Evolutionary conservation across 2,888 invertebrate species (phyloP).

Genomic region (Tineola bisselliella): DNA sequence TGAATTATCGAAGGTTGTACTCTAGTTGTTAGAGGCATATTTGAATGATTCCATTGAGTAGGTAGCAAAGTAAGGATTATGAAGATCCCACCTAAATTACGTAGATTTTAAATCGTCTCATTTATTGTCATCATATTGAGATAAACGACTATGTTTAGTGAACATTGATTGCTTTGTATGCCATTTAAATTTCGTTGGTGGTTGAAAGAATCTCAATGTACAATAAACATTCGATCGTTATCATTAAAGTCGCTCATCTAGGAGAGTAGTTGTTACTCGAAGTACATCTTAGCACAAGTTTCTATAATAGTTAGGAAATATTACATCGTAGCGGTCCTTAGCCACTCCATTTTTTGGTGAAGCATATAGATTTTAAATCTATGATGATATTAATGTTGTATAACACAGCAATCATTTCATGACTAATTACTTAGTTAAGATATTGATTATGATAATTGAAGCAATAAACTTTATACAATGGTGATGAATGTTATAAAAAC

Average conservation of each 20-base stretch:
- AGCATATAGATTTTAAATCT: not conserved
- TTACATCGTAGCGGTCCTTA: conserved; percentile 3
- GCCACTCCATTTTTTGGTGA: not conserved
- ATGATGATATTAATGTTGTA: conserved; percentile 3
- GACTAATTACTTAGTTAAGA: conserved; percentile 4
- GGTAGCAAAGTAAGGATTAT: not conserved
- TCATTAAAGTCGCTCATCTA: not conserved
- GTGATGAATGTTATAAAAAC: conserved; percentile 6
- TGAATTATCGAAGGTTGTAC: not conserved
- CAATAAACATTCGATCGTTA: not conserved
- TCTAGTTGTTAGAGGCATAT: not conserved
- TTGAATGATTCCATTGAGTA: not conserved
- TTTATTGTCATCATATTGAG: not conserved
- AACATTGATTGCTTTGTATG: not conserved
- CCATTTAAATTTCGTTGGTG: no score
- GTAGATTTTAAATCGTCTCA: not conserved
- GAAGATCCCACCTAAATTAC: not conserved
- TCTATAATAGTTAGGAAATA: not conserved
- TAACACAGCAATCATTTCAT: not conserved
- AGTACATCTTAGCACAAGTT: not conserved
- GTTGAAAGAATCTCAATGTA: not conserved
- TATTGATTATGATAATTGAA: conserved; percentile 5
- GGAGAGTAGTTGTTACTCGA: not conserved
- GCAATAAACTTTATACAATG: not conserved
- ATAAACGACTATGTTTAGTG: not conserved